These are phyloP conservation scores for Falco concolor DNA, from an alignment of 2,797 vertebrate species.

Conservation along the genomic window DNA sequence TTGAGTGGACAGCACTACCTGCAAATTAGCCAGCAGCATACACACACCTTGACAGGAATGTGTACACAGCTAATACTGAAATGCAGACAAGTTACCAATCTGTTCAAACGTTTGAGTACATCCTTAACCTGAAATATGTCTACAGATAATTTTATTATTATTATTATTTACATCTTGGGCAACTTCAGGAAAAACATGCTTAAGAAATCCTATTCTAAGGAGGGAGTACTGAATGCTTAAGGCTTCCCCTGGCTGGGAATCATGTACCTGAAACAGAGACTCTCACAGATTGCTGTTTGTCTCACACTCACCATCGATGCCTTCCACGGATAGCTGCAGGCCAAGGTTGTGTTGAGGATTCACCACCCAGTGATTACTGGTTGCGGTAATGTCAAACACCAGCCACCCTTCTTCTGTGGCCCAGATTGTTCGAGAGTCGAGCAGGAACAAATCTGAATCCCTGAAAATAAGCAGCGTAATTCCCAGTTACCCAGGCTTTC, in stretches of 20 bases:
- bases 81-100: background rate
- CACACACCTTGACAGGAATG: accelerated
- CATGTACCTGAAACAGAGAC: accelerated
- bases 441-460: constrained; percentile 90
- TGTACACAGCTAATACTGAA: background rate
- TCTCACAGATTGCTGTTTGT: background rate
- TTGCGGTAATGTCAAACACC: constrained; percentile 95
- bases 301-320: constrained; percentile 81
- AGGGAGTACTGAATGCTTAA: background rate
- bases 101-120: background rate
- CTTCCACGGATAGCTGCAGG: constrained; percentile 91
- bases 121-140: background rate
- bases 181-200: background rate
- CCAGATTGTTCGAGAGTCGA: constrained; percentile 95
- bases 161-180: background rate
- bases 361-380: constrained; percentile 98
- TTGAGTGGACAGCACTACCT: background rate
- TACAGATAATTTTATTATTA: background rate
- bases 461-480: constrained; percentile 63
- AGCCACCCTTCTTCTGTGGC: constrained; percentile 96
- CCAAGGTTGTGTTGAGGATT: constrained; percentile 93
- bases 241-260: background rate
- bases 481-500: background rate
- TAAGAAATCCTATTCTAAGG: background rate
- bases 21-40: background rate